A percentile compares a stretch with the other conserved stretches of the same genome.
phyloP scores from a whole-genome alignment of 1,140 invertebrate species.

The Bombus sibiricus region DNA sequence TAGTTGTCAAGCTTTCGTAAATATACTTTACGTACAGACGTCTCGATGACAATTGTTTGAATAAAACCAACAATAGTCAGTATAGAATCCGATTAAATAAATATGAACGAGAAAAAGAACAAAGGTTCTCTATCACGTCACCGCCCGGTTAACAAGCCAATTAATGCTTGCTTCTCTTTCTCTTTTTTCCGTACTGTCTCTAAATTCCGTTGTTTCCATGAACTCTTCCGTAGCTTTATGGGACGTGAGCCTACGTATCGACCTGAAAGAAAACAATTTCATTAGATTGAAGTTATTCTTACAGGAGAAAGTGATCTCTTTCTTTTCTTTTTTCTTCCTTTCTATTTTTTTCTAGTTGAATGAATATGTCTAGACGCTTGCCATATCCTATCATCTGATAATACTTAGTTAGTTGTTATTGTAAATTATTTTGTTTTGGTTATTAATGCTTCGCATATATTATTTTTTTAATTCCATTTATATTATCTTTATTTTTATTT shows the following conservation, averaged over 20 bases:
- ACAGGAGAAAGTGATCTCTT: neutral
- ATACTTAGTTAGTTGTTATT: neutral
- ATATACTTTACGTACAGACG: neutral
- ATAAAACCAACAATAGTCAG: neutral
- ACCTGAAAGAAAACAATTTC: slow-evolving; percentile 83
- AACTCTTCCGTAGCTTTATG: slow-evolving; percentile 98
- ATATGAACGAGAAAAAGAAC: neutral
- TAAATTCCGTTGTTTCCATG: slow-evolving; percentile 96
- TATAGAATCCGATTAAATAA: neutral
- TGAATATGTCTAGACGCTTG: neutral
- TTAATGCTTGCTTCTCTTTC: slow-evolving; percentile 92
- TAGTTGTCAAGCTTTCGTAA: no score
- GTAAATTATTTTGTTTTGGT: no score
- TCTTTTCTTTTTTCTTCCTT: neutral
- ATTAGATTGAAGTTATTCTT: slow-evolving; percentile 3
- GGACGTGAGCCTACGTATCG: slow-evolving; percentile 98
- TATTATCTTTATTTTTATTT: no score
- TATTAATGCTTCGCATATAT: no score
- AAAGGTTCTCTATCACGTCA: slow-evolving; percentile 59
- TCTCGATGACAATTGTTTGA: neutral
- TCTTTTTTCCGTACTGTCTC: slow-evolving; percentile 97
- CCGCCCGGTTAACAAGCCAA: slow-evolving; percentile 87
- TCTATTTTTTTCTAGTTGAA: neutral
- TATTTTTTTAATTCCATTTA: no score
- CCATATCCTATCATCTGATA: neutral